Base-by-base conservation (phyloP, 2,113 vertebrate species). In the Arvicanthis niloticus region DNA sequence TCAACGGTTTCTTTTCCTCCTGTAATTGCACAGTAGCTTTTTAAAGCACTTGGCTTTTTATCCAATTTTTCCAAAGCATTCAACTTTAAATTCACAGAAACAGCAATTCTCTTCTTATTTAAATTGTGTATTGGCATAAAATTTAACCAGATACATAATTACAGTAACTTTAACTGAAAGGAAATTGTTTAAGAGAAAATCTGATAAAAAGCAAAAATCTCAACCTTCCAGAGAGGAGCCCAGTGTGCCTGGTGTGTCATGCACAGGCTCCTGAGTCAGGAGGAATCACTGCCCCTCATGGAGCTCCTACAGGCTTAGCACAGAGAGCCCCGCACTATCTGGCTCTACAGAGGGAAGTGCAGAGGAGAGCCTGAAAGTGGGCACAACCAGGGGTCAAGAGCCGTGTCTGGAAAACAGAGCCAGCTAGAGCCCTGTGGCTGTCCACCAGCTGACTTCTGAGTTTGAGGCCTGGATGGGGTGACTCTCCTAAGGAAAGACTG, bases 51-150 rank as follows among this genome's bases (percentile, higher is more conserved):
- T 73, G 58, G 13, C 29, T 58, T 91, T 91, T 80, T 24, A 21
- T 45, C 70, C 1, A 2, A 1, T 60, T 80, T 75, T 93, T 75
- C 11, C 40, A 60, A 31, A 76, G 77, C 48, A 45, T 92, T 80
- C 31, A 19, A 31, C 84, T 73, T 78, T 42, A 51, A 85, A 67
- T 75, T 87, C 92, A 94, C 53, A 91, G 60, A 65, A 92, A 42
- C 67, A 81, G 3, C 65, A 40, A 72, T 95, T 93, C 19, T 86
- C 67, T 85, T 92, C 82, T 92, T 68, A 53, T 21, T 80, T 42
- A 62, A 16, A 81, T 86, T 73, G 53, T 75, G 7, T 48, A 9
- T 91, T 94, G 48, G 40, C 68, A 48, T 68, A 62, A 37, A 34
- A 85, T 68, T 75, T 70, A 77, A n/a, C 72, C 51, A 68, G 78